Conservation (phyloP, 2,113 vertebrate species). For the Callorhinus ursinus region DNA sequence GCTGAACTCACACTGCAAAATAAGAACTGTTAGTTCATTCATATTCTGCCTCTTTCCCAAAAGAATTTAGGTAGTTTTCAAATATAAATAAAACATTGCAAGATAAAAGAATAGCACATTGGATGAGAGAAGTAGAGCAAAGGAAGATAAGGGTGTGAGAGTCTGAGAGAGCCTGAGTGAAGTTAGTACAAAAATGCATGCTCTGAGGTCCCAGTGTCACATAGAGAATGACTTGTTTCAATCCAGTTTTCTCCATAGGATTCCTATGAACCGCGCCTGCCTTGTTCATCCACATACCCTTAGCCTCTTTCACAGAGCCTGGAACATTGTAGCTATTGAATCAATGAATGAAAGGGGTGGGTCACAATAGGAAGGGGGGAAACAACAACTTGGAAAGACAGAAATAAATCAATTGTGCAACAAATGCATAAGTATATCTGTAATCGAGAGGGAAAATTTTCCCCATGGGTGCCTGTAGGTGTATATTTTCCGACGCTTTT, state of each 20-base stretch:
- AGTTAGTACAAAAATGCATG: fast-evolving
- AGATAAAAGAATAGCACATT: slow-evolving; percentile 7
- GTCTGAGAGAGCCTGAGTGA: background rate
- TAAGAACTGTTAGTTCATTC: slow-evolving; percentile 51
- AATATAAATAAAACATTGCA: slow-evolving; percentile 39
- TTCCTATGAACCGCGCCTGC: background rate
- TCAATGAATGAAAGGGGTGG: background rate
- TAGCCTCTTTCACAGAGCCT: background rate
- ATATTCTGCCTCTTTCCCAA: slow-evolving; percentile 12
- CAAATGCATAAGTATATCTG: background rate
- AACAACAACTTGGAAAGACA: background rate
- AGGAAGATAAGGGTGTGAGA: background rate
- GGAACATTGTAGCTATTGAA: background rate
- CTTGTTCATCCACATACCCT: background rate
- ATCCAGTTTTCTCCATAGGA: background rate
- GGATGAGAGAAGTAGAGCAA: background rate
- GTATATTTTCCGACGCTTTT: background rate
- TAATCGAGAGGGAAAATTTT: background rate
- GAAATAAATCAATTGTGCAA: background rate
- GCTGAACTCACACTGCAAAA: slow-evolving; percentile 6
- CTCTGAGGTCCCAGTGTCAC: background rate
- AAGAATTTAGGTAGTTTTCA: slow-evolving; percentile 35
- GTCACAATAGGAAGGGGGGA: background rate
- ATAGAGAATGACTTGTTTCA: background rate
- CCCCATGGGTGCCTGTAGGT: background rate